phyloP scores from a whole-genome alignment of 64 coral and sea anemone species.

The Stylophora pistillata region DNA sequence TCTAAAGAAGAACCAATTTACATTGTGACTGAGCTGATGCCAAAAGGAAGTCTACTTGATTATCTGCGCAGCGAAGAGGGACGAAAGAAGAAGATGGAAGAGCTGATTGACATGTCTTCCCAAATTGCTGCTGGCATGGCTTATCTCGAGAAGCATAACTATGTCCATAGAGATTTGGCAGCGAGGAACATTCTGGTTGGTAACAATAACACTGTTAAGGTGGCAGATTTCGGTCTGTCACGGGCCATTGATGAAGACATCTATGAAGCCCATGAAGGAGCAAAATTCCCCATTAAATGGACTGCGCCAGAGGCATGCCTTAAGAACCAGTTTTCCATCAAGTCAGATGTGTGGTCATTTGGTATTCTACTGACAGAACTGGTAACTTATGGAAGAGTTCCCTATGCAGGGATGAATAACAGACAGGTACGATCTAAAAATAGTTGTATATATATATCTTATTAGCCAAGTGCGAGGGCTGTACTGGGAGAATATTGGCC shows the following conservation, averaged over 20 bases:
- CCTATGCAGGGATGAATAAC: conserved; percentile 96
- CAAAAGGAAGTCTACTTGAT: conserved; percentile 90
- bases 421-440: conserved; percentile 50
- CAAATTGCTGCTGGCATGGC: conserved; percentile 97
- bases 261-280: conserved; percentile 97
- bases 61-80: conserved; percentile 83
- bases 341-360: conserved; percentile 99
- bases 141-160: conserved; percentile 87
- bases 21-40: conserved; percentile 99
- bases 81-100: conserved; percentile 36
- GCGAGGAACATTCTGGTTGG: conserved; percentile 98
- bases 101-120: conserved; percentile 80
- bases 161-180: conserved; percentile 97
- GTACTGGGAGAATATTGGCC: too few relatives aligned
- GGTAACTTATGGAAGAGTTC: conserved; percentile 89
- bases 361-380: conserved; percentile 92
- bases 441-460: too few relatives aligned
- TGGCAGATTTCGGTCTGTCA: conserved; percentile 98
- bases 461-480: too few relatives aligned
- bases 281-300: conserved; percentile 99
- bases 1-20: conserved; percentile 96
- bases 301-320: conserved; percentile 98
- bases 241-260: conserved; percentile 92
- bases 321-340: conserved; percentile 95
- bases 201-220: conserved; percentile 79